Conservation (phyloP, 2,888 invertebrate species). For the Automeris io region DNA sequence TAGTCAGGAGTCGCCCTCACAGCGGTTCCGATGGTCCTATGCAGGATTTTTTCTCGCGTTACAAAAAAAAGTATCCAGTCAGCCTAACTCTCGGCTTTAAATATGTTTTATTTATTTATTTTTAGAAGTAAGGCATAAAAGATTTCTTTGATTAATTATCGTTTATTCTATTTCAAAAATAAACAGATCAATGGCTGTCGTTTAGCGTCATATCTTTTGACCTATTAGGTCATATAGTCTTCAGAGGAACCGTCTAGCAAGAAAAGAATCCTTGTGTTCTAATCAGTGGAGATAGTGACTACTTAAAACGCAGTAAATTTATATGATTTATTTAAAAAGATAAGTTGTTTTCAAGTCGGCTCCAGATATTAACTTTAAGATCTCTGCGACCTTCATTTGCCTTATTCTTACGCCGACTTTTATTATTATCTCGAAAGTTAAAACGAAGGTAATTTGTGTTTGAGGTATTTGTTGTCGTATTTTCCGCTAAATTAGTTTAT, state of each 20-base stretch:
- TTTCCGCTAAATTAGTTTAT: background rate
- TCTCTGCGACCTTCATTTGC: constrained; percentile 6
- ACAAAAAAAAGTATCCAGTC: too few relatives aligned
- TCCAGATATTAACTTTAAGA: constrained; percentile 2
- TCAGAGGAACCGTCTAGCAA: constrained; percentile 9
- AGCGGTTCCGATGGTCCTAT: too few relatives aligned
- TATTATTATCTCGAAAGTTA: constrained; percentile 3
- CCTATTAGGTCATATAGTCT: constrained; percentile 34
- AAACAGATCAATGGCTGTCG: constrained; percentile 27
- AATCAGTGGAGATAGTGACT: constrained; percentile 58
- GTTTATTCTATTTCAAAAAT: background rate
- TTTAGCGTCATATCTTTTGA: constrained; percentile 40
- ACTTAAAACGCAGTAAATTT: constrained; percentile 61
- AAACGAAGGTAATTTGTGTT: constrained; percentile 1
- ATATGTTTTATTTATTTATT: too few relatives aligned
- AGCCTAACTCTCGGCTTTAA: too few relatives aligned
- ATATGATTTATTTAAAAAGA: constrained; percentile 60
- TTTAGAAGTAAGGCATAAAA: too few relatives aligned
- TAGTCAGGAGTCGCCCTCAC: too few relatives aligned
- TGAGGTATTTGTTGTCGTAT: background rate
- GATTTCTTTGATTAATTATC: background rate
- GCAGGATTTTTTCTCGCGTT: too few relatives aligned
- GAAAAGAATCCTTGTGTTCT: constrained; percentile 48
- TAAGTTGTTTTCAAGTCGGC: constrained; percentile 24
- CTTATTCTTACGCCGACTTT: background rate